These are phyloP conservation scores for Leptinotarsa haldemani DNA, from an alignment of 2,888 invertebrate genomes.

Conservation along the genomic window DNA sequence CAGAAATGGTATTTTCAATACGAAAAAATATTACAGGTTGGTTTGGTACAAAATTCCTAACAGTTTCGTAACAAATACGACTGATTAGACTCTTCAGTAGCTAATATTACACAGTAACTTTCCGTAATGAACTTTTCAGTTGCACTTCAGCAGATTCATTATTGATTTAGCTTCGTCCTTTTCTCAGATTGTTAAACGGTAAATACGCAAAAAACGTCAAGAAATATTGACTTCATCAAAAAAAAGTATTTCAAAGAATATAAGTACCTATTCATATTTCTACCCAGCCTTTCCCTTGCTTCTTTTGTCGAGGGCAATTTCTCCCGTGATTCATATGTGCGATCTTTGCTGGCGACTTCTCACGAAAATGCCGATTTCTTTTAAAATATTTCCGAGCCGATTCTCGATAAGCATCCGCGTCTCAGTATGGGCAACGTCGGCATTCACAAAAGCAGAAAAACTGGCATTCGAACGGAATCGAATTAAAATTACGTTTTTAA, in stretches of 20 bases:
- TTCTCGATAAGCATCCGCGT: slow-evolving; percentile 14
- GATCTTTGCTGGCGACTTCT: slow-evolving; percentile 11
- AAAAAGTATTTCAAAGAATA: not conserved
- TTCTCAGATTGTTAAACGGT: too few relatives aligned
- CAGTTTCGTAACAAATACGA: too few relatives aligned
- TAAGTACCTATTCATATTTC: not conserved
- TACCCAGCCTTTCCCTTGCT: not conserved
- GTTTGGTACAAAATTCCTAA: too few relatives aligned
- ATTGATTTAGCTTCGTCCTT: too few relatives aligned
- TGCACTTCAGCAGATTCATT: too few relatives aligned
- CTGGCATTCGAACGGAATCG: slow-evolving; percentile 30
- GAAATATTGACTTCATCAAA: too few relatives aligned
- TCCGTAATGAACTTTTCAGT: too few relatives aligned
- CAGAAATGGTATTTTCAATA: too few relatives aligned
- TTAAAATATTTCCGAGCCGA: slow-evolving; percentile 28
- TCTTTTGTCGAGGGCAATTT: slow-evolving; percentile 10
- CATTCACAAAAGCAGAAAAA: slow-evolving; percentile 26
- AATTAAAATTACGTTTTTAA: slow-evolving; percentile 31
- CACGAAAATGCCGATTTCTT: slow-evolving; percentile 29
- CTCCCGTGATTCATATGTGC: slow-evolving; percentile 14
- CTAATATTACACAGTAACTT: too few relatives aligned
- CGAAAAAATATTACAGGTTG: too few relatives aligned
- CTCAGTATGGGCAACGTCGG: slow-evolving; percentile 21
- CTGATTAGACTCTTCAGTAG: too few relatives aligned
- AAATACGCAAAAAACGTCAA: too few relatives aligned